Evolutionary conservation across 2,797 vertebrate genomes (phyloP).

Genomic region (Fundulus diaphanus): DNA sequence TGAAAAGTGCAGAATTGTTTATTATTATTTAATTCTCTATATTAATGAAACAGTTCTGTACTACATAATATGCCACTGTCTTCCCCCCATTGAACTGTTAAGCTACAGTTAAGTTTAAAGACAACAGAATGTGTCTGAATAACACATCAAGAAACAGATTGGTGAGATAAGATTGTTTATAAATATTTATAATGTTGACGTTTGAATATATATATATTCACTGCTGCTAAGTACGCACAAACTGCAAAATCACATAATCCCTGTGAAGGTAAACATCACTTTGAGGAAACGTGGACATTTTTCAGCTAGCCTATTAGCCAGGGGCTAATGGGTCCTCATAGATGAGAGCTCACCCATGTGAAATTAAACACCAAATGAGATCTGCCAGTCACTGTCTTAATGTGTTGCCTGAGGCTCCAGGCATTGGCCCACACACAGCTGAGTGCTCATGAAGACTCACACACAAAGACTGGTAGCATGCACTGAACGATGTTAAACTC

Average conservation of each 20-base stretch:
- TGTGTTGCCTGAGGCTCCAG: slow-evolving; percentile 54
- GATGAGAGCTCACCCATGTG: slow-evolving; percentile 60
- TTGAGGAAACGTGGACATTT: slow-evolving; percentile 24
- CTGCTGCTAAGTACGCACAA: neutral
- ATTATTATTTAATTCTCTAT: neutral
- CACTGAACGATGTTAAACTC: slow-evolving; percentile 61
- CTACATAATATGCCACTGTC: neutral
- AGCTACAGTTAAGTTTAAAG: neutral
- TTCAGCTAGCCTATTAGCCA: slow-evolving; percentile 40
- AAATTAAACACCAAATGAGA: slow-evolving; percentile 79
- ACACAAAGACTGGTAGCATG: slow-evolving; percentile 9
- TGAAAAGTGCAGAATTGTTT: no score
- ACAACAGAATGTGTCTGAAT: neutral
- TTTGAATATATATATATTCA: neutral
- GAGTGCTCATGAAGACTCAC: slow-evolving; percentile 1
- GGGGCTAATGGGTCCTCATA: slow-evolving; percentile 52
- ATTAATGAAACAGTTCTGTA: neutral
- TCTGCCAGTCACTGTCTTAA: slow-evolving; percentile 75
- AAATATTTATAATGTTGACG: neutral
- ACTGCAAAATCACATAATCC: neutral
- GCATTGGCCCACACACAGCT: slow-evolving; percentile 46
- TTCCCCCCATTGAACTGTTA: neutral
- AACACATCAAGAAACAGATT: neutral
- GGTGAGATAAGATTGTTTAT: neutral
- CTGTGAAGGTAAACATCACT: slow-evolving; percentile 37